phyloP scores from a whole-genome alignment of 92 coral and sea anemone genomes.

The Desmophyllum pertusum region DNA sequence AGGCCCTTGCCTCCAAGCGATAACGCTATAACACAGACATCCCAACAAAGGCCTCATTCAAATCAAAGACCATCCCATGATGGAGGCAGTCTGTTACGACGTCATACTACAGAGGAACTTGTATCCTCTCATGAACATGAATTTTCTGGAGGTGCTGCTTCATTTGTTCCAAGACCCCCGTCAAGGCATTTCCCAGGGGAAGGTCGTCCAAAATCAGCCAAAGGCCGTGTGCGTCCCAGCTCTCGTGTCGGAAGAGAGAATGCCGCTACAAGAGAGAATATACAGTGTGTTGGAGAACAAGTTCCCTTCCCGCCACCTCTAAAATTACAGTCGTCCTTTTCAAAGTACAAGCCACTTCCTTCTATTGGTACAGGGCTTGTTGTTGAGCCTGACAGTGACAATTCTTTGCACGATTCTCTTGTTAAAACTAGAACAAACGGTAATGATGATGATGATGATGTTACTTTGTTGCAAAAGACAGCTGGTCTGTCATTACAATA shows the following conservation, averaged over 20 bases:
- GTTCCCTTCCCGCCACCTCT: conserved; percentile 38
- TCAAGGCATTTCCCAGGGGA: conserved; percentile 24
- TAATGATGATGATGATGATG: neutral
- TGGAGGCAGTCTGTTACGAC: conserved; percentile 25
- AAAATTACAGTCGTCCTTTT: conserved; percentile 72
- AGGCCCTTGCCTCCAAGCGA: neutral
- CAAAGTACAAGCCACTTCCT: conserved; percentile 79
- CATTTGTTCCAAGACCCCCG: conserved; percentile 66
- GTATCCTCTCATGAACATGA: conserved; percentile 1
- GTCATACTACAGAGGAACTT: conserved; percentile 44
- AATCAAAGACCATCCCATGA: conserved; percentile 14
- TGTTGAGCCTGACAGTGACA: neutral
- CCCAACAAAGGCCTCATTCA: conserved; percentile 12
- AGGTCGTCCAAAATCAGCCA: conserved; percentile 76
- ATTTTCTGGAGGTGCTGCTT: neutral
- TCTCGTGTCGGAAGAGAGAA: conserved; percentile 39
- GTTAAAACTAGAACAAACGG: neutral
- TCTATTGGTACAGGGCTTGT: conserved; percentile 58
- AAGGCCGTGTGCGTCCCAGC: conserved; percentile 64
- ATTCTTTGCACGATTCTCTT: neutral
- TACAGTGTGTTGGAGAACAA: conserved; percentile 25
- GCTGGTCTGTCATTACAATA: conserved; percentile 29
- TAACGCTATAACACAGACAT: neutral
- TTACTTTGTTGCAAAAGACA: conserved; percentile 4
- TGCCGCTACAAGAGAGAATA: neutral